Conservation (phyloP, 2,888 invertebrate genomes). For the Bombyx huttoni region DNA sequence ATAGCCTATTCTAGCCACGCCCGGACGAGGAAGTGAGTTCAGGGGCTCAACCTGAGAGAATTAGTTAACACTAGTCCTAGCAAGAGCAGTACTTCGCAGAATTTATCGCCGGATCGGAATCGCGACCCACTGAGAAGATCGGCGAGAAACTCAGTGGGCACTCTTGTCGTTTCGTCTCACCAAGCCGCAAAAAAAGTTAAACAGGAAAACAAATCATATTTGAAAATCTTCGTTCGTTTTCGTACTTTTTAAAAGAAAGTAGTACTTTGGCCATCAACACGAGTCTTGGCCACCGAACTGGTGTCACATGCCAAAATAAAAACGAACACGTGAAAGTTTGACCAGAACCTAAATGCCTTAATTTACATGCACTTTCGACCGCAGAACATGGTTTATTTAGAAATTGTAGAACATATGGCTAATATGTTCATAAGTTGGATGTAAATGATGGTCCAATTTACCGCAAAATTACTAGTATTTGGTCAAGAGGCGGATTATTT, state of each 20-base stretch:
- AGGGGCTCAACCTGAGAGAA: no score
- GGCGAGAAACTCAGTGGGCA: no score
- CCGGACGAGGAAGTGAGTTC: no score
- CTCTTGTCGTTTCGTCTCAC: no score
- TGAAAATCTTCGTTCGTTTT: not conserved
- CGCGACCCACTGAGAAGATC: no score
- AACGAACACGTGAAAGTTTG: constrained; percentile 26
- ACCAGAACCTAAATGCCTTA: constrained; percentile 26
- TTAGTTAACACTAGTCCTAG: no score
- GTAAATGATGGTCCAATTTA: not conserved
- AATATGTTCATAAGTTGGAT: constrained; percentile 6
- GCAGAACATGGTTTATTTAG: constrained; percentile 20
- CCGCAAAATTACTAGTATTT: not conserved
- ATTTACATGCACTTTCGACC: constrained; percentile 21
- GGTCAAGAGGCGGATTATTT: not conserved
- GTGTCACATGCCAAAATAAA: constrained; percentile 15
- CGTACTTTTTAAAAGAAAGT: not conserved
- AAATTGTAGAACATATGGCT: constrained; percentile 12
- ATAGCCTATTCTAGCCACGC: no score
- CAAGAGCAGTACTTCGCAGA: no score
- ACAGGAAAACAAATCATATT: no score
- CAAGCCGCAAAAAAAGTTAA: no score
- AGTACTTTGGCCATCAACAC: not conserved
- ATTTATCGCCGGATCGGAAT: no score
- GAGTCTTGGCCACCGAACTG: constrained; percentile 3